phyloP scores from a whole-genome alignment of 2,797 vertebrate species.

The Serranus cabrilla region DNA sequence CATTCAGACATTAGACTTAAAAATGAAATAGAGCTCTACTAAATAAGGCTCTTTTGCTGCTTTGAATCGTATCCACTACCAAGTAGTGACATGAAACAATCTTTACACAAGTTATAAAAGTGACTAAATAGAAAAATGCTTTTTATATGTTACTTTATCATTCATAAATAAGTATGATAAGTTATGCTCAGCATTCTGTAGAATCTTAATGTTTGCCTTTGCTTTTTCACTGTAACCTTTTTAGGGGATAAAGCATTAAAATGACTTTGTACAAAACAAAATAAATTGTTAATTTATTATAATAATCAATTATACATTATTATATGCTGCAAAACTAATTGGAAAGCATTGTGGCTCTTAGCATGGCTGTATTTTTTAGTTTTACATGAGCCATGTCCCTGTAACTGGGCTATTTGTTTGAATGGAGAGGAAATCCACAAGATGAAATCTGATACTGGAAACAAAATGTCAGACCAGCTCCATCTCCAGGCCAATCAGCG shows the following conservation, averaged over 20 bases:
- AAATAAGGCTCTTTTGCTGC: neutral
- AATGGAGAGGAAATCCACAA: slow-evolving; percentile 56
- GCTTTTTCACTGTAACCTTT: neutral
- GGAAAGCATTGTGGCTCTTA: neutral
- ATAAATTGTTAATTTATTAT: neutral
- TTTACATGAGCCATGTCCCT: neutral
- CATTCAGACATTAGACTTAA: neutral
- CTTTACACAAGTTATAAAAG: neutral
- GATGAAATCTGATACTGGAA: slow-evolving; percentile 82
- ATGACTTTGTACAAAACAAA: neutral
- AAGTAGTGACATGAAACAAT: too few relatives aligned
- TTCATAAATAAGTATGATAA: neutral
- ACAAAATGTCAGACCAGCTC: slow-evolving; percentile 82
- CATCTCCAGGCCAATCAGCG: slow-evolving; percentile 69
- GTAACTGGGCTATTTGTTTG: slow-evolving; percentile 9
- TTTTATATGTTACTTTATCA: neutral
- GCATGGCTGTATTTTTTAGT: neutral
- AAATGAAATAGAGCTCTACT: neutral
- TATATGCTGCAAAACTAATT: neutral
- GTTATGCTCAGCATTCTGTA: too few relatives aligned
- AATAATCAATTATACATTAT: too few relatives aligned
- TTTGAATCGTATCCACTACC: too few relatives aligned
- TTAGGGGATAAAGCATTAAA: neutral
- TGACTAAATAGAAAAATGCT: neutral
- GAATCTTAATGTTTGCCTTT: neutral